phyloP scores from a whole-genome alignment of 2,888 invertebrate species.

The Platycheirus rosarum region DNA sequence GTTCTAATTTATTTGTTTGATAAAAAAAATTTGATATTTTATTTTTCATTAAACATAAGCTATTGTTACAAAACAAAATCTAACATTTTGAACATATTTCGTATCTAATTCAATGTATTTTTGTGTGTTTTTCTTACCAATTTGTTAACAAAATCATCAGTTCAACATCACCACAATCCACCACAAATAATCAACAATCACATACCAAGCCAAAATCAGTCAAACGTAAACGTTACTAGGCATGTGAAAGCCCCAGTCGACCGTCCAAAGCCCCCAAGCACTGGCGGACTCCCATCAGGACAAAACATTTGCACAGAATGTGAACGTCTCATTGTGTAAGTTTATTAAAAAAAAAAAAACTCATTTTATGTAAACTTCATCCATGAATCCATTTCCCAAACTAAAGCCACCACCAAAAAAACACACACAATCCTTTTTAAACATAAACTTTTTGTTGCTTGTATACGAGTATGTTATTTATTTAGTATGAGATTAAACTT shows the following conservation, averaged over 20 bases:
- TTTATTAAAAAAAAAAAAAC: slow-evolving; percentile 81
- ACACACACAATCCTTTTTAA: slow-evolving; percentile 25
- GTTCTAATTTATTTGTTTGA: no score
- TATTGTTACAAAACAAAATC: no score
- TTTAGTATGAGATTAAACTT: slow-evolving; percentile 34
- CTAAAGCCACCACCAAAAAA: slow-evolving; percentile 16
- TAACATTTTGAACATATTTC: not conserved
- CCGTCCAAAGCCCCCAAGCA: slow-evolving; percentile 86
- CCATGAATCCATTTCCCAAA: slow-evolving; percentile 21
- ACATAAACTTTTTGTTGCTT: slow-evolving; percentile 43
- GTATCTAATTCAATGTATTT: slow-evolving; percentile 51
- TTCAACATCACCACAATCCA: slow-evolving; percentile 75
- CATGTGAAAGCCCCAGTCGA: slow-evolving; percentile 90
- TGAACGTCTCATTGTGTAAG: slow-evolving; percentile 99
- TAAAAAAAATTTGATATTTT: no score
- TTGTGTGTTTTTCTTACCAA: slow-evolving; percentile 37
- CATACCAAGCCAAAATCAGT: slow-evolving; percentile 73
- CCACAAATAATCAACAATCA: slow-evolving; percentile 74
- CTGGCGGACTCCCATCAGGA: slow-evolving; percentile 90
- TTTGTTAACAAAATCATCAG: slow-evolving; percentile 67
- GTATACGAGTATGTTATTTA: slow-evolving; percentile 49
- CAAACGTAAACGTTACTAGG: slow-evolving; percentile 81
- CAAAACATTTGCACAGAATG: slow-evolving; percentile 98
- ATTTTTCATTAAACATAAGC: no score
- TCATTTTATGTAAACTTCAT: slow-evolving; percentile 34